phyloP scores from a whole-genome alignment of 2,888 invertebrate species.

The Halictus quadricinctus region DNA sequence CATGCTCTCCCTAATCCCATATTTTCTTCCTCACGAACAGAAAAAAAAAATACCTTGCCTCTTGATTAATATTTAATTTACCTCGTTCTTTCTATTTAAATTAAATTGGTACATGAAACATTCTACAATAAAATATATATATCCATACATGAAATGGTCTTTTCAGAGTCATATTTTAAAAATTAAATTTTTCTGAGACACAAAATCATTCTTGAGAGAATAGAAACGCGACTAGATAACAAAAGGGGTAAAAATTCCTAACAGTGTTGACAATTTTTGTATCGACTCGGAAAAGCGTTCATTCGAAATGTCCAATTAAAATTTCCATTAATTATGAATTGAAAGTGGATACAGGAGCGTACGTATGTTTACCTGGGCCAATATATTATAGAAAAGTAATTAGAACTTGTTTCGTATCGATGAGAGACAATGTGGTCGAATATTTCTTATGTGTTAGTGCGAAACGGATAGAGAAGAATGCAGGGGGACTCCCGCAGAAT shows the following conservation, averaged over 20 bases:
- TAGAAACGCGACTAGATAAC: not conserved
- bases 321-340: not conserved
- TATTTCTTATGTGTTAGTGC: not conserved
- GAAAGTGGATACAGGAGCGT: not conserved
- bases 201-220: not conserved
- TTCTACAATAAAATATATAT: not conserved
- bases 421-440: not conserved
- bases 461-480: constrained; percentile 2
- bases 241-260: not conserved
- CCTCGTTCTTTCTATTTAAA: too few relatives aligned
- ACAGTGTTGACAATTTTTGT: not conserved
- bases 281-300: not conserved
- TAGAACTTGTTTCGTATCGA: not conserved
- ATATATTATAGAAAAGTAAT: not conserved
- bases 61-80: too few relatives aligned
- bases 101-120: not conserved
- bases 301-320: not conserved
- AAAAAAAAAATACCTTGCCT: not conserved
- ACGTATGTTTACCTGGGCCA: not conserved
- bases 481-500: not conserved
- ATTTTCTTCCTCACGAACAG: constrained; percentile 22
- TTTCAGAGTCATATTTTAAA: not conserved
- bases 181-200: not conserved
- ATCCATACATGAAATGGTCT: too few relatives aligned
- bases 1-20: constrained; percentile 32